Conservation (phyloP, 2,888 invertebrate genomes). For the Ischnura elegans region DNA sequence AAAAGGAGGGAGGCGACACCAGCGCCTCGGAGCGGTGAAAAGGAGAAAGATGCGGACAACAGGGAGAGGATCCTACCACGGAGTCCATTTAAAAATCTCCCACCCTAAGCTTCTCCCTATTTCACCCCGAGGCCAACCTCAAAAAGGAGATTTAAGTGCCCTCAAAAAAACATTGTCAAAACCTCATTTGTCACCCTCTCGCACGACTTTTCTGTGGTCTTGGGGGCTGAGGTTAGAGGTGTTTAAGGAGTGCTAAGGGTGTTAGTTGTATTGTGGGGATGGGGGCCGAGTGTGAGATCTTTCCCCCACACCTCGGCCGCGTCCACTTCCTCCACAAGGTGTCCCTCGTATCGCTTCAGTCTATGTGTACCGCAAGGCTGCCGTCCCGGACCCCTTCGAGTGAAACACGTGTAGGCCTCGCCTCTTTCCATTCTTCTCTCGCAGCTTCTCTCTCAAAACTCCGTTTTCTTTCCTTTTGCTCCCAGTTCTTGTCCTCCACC, state of each 20-base stretch:
- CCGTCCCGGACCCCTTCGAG: neutral
- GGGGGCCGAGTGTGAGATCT: neutral
- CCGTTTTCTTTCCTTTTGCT: neutral
- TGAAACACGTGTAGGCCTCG: constrained; percentile 4
- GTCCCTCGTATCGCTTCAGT: neutral
- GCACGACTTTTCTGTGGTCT: constrained; percentile 10
- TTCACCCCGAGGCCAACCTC: neutral
- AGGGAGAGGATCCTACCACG: neutral
- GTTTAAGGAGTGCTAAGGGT: neutral
- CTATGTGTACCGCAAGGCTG: neutral
- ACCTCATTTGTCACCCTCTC: constrained; percentile 56
- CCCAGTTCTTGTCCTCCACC: neutral
- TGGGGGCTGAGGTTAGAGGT: neutral
- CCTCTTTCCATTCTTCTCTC: neutral
- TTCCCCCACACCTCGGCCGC: neutral
- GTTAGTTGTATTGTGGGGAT: neutral
- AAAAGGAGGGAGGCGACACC: neutral
- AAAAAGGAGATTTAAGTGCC: constrained; percentile 36
- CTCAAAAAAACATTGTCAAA: constrained; percentile 37
- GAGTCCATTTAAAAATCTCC: constrained; percentile 28
- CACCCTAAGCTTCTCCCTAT: neutral
- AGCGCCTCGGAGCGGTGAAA: constrained; percentile 48
- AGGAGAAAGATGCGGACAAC: constrained; percentile 21
- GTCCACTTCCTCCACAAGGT: neutral
- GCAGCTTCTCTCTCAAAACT: neutral